Evolutionary conservation across 2,888 invertebrate genomes (phyloP), one percentile per base, ranked within the genome.

Genomic region (Netelia virgata): DNA sequence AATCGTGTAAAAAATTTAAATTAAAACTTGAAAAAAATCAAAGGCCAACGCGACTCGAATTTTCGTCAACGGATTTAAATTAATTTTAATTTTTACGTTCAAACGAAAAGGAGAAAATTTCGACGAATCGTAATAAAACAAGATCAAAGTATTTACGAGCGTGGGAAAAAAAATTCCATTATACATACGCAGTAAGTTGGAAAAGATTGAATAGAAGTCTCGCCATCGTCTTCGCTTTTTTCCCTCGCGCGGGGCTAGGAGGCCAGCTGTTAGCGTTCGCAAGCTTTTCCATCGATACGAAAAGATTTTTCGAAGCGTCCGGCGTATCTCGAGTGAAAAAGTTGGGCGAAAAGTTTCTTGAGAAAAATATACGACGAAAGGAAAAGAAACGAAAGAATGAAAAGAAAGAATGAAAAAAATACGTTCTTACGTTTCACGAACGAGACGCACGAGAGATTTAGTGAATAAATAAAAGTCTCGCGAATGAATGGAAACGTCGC

Each of bases 391-490:
- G 36, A 36, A 36, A 36, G 36, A 36, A 36, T 36, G 36, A 36
- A 36, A 36, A 9, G 20, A 68, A 64, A 14, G 18, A 16, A 69
- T 14, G 23, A 14, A n/a, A 36, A 16, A 14, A 36, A 10, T 14
- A 50, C 11, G 14, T 41, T 1, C 73, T 14, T n/a, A 1, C 61
- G 16, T 9, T 18, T 18, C 9, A 18, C 16, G 2, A 61, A 55
- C 23, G 50, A 43, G 61, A 74, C 41, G 63, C 10, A n/a, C 41
- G n/a, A 47, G n/a, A 41, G 20, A 47, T 11, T 61, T 16, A 43
- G 47, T 50, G 50, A 28, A 69, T 68, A 69, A 77, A 61, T 77
- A 47, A 50, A 76, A 68, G 41, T 72, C 20, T 41, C 18, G 59
- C 72, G 18, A 57, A 57, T 57, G 61, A 59, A 72, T n/a, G 20